Percentiles rank a stretch among this genome's conserved stretches.
phyloP scores from a whole-genome alignment of 2,888 invertebrate genomes.

The Meandrusa payeni region DNA sequence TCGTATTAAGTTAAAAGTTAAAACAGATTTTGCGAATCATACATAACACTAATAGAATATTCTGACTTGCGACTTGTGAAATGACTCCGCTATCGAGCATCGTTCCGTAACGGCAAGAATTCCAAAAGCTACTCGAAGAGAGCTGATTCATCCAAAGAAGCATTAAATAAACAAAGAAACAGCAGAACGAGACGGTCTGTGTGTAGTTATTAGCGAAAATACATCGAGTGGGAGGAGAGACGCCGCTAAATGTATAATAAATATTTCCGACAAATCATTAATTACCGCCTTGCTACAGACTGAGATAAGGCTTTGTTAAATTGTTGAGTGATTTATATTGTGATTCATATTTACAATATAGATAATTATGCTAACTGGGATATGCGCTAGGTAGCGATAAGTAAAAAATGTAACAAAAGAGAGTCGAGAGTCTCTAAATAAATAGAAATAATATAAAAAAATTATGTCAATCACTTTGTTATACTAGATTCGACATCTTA shows the following conservation, averaged over 20 bases:
- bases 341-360: too few relatives aligned
- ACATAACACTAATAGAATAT: slow-evolving; percentile 16
- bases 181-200: slow-evolving; percentile 5
- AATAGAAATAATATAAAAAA: too few relatives aligned
- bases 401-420: too few relatives aligned
- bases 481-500: too few relatives aligned
- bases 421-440: too few relatives aligned
- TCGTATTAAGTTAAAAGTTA: too few relatives aligned
- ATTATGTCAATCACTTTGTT: too few relatives aligned
- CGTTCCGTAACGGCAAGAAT: slow-evolving; percentile 7
- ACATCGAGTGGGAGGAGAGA: not conserved
- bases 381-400: too few relatives aligned
- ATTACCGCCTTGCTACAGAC: too few relatives aligned
- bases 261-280: not conserved
- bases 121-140: slow-evolving; percentile 18
- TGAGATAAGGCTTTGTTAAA: too few relatives aligned
- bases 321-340: too few relatives aligned
- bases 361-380: too few relatives aligned
- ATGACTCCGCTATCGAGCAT: slow-evolving; percentile 22
- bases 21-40: slow-evolving; percentile 12
- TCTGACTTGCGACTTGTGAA: slow-evolving; percentile 27
- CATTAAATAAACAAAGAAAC: slow-evolving; percentile 22
- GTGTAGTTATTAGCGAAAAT: not conserved
- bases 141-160: slow-evolving; percentile 23
- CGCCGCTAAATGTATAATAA: not conserved